Evolutionary conservation across 1,140 invertebrate genomes (phyloP).

Genomic region (Leptinotarsa texana): DNA sequence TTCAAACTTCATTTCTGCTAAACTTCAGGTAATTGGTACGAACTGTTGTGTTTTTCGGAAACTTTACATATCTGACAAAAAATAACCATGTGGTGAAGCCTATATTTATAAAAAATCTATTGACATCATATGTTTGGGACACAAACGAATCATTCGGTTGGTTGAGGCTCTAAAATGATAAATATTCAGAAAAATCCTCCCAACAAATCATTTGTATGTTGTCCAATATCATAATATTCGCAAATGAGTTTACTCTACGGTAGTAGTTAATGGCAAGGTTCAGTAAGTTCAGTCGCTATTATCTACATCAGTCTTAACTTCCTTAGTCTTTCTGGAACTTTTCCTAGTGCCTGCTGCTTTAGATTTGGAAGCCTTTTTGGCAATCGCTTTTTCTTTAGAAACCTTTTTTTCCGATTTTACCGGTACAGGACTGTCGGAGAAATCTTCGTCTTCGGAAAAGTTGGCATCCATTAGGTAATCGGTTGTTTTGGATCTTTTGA

Average conservation of each 20-base stretch:
- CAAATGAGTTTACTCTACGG: too few species aligned
- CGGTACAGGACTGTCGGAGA: not conserved
- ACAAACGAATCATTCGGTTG: not conserved
- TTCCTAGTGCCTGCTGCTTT: constrained; percentile 19
- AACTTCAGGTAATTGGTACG: too few species aligned
- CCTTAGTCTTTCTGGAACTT: constrained; percentile 31
- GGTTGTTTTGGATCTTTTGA: constrained; percentile 1
- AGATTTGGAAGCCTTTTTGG: constrained; percentile 7
- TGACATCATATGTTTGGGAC: not conserved
- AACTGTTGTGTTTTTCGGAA: too few species aligned
- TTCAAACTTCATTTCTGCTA: too few species aligned
- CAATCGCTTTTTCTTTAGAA: constrained; percentile 10
- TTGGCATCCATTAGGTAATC: not conserved
- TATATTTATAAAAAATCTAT: not conserved
- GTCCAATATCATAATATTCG: too few species aligned
- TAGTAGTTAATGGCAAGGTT: not conserved
- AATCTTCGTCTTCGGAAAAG: constrained; percentile 17
- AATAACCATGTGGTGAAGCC: too few species aligned
- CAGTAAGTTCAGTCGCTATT: constrained; percentile 26
- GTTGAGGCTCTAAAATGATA: not conserved
- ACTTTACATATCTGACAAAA: too few species aligned
- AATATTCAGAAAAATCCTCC: not conserved
- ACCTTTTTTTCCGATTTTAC: constrained; percentile 6
- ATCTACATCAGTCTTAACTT: constrained; percentile 36
- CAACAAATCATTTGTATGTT: too few species aligned